Conservation (phyloP, 1,140 invertebrate genomes). For the Dinothrombium tinctorium region DNA sequence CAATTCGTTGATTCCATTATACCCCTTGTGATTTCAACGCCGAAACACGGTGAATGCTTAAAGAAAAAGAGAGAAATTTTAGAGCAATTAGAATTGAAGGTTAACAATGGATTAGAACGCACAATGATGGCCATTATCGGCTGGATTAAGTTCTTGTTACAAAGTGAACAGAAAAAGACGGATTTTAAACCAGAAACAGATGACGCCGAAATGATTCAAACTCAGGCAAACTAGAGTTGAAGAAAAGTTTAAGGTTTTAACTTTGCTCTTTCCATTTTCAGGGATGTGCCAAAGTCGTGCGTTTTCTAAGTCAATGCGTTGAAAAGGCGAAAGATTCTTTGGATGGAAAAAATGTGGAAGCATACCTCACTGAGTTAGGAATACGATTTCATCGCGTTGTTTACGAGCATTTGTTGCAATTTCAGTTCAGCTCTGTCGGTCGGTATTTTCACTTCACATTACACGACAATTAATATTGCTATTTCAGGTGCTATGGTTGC, state of each 20-base stretch:
- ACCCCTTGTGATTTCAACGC: conserved; percentile 65
- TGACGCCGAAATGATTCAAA: conserved; percentile 17
- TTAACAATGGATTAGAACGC: conserved; percentile 61
- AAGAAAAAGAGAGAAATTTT: conserved; percentile 61
- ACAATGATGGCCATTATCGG: conserved; percentile 62
- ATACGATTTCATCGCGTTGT: conserved; percentile 73
- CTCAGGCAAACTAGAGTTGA: conserved; percentile 17
- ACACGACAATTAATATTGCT: conserved; percentile 5
- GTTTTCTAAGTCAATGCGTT: conserved; percentile 51
- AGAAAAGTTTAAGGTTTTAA: conserved; percentile 6
- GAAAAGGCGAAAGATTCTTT: conserved; percentile 54
- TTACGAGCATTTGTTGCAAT: conserved; percentile 80
- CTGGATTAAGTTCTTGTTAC: conserved; percentile 72
- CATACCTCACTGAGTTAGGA: conserved; percentile 65
- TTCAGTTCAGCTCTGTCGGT: conserved; percentile 84
- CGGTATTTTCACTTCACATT: conserved; percentile 10
- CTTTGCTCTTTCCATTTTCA: conserved; percentile 22
- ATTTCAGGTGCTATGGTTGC: conserved; percentile 68
- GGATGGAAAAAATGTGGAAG: conserved; percentile 77
- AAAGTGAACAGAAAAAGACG: conserved; percentile 79
- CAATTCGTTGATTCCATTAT: conserved; percentile 71
- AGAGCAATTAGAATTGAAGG: conserved; percentile 67
- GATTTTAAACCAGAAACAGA: conserved; percentile 80
- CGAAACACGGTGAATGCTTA: conserved; percentile 61
- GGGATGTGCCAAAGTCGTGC: conserved; percentile 67